Conservation (phyloP, 2,797 vertebrate species). For the Nannoperca australis region DNA sequence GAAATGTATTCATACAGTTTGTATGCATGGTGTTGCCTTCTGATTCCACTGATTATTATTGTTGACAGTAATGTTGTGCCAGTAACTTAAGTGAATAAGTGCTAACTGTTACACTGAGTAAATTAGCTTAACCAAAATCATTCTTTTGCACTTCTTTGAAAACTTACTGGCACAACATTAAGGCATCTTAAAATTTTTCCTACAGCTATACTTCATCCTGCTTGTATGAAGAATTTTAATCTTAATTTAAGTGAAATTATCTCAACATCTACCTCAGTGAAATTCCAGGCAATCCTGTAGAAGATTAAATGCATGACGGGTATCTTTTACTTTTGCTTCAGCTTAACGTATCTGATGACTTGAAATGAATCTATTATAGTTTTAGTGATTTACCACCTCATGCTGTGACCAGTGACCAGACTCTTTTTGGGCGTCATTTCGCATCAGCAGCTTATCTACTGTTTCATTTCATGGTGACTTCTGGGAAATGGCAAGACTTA, state of each 20-base stretch:
- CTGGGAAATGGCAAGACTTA: slow-evolving; percentile 16
- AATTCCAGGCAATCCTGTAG: background rate
- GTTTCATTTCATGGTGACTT: background rate
- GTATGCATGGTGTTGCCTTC: background rate
- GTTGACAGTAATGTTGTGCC: background rate
- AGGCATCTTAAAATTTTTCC: too few species aligned
- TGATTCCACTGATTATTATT: background rate
- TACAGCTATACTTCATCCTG: background rate
- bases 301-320: background rate
- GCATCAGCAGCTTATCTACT: background rate
- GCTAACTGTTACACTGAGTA: background rate
- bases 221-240: background rate
- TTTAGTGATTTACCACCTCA: slow-evolving; percentile 10
- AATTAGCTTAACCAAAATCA: background rate
- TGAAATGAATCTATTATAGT: background rate
- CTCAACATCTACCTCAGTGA: background rate
- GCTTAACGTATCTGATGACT: background rate
- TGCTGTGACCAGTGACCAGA: background rate
- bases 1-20: too few species aligned
- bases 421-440: slow-evolving; percentile 1
- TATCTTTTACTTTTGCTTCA: background rate
- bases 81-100: background rate
- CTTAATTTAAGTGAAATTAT: too few species aligned
- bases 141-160: background rate
- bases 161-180: too few species aligned